Percentiles rank a stretch among this genome's conserved stretches.
These are phyloP conservation scores for Oryzias celebensis DNA, from an alignment of 2,113 vertebrate genomes.

Conservation along the genomic window DNA sequence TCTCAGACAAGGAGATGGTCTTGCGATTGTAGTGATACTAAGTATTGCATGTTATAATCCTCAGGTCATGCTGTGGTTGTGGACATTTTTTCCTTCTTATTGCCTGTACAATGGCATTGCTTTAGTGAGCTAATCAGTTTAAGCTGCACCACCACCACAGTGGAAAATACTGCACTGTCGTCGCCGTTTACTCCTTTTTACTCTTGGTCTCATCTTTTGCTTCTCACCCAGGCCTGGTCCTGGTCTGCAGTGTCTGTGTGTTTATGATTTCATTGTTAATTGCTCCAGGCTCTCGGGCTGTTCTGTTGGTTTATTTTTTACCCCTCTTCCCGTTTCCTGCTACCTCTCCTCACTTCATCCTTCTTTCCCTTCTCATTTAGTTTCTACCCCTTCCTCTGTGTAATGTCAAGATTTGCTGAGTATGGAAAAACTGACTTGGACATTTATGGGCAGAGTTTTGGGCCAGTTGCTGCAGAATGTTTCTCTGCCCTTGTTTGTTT, in stretches of 20 bases:
- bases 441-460: conserved; percentile 59
- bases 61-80: conserved; percentile 21
- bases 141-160: conserved; percentile 33
- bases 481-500: conserved; percentile 45
- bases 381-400: conserved; percentile 33
- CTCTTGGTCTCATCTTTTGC: conserved; percentile 16
- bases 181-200: conserved; percentile 30
- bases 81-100: conserved; percentile 14
- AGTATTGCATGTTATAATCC: not conserved
- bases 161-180: conserved; percentile 65
- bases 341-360: conserved; percentile 17
- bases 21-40: too few relatives aligned
- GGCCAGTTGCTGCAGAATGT: conserved; percentile 50
- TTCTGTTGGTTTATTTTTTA: conserved; percentile 50
- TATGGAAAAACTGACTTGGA: conserved; percentile 68
- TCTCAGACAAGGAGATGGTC: too few relatives aligned
- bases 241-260: conserved; percentile 29
- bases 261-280: conserved; percentile 62
- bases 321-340: conserved; percentile 16
- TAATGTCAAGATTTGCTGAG: conserved; percentile 56
- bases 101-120: conserved; percentile 19
- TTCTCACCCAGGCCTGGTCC: conserved; percentile 31
- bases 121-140: conserved; percentile 32
- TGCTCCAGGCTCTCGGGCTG: conserved; percentile 35
- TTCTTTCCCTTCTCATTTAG: conserved; percentile 16